Conservation (phyloP, 2,888 invertebrate genomes). For the Schrankia costaestrigalis region DNA sequence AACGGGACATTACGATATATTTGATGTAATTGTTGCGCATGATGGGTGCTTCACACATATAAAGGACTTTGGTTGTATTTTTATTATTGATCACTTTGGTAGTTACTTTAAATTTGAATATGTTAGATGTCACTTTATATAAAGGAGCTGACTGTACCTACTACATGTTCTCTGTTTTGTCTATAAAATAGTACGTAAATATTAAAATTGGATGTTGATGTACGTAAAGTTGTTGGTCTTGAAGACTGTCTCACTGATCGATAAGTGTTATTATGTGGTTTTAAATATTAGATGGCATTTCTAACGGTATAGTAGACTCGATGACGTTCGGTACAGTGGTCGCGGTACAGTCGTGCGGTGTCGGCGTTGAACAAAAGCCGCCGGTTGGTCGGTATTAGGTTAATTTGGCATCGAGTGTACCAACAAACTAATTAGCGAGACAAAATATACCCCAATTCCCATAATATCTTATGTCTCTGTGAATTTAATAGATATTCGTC, state of each 20-base stretch:
- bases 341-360: conserved; percentile 34
- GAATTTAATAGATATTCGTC: conserved; percentile 35
- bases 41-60: no score
- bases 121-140: no score
- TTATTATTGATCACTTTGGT: no score
- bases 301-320: conserved; percentile 30
- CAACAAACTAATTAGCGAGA: conserved; percentile 76
- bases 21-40: no score
- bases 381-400: conserved; percentile 51
- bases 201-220: conserved; percentile 7
- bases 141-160: no score
- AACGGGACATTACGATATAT: no score
- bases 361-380: conserved; percentile 59
- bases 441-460: conserved; percentile 31
- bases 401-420: conserved; percentile 69
- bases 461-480: conserved; percentile 19
- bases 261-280: conserved; percentile 32
- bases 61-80: no score
- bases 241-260: conserved; percentile 53
- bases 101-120: no score
- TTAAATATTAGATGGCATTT: conserved; percentile 41
- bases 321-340: conserved; percentile 36
- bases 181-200: no score
- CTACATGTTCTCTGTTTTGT: no score
- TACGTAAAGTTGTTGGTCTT: conserved; percentile 26